Conservation (phyloP, 2,797 vertebrate genomes). For the Spinus pinus region DNA sequence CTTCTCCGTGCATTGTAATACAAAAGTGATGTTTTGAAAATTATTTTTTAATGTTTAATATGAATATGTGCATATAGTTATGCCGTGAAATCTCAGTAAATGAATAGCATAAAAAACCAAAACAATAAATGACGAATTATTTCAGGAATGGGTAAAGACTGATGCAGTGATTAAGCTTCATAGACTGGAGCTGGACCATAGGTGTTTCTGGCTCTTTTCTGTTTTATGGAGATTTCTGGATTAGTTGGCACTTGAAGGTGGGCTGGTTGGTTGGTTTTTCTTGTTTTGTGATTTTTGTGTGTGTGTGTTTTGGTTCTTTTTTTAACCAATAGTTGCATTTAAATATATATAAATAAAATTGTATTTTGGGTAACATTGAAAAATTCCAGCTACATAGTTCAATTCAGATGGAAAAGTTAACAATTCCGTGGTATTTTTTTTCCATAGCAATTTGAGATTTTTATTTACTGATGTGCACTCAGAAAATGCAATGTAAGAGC, state of each 20-base stretch:
- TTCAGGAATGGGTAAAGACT: slow-evolving; percentile 63
- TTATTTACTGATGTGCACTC: slow-evolving; percentile 60
- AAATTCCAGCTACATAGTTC: slow-evolving; percentile 49
- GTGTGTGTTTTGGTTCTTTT: neutral
- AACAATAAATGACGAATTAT: slow-evolving; percentile 48
- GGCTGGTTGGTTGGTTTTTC: neutral
- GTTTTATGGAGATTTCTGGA: slow-evolving; percentile 46
- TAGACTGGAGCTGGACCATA: slow-evolving; percentile 19
- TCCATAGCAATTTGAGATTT: slow-evolving; percentile 48
- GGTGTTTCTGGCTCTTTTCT: slow-evolving; percentile 39
- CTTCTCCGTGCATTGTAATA: slow-evolving; percentile 73
- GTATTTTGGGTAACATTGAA: slow-evolving; percentile 54
- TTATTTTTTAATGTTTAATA: slow-evolving; percentile 68
- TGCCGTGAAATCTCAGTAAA: slow-evolving; percentile 66
- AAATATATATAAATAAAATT: slow-evolving; percentile 54
- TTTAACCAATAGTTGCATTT: slow-evolving; percentile 54
- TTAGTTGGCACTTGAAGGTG: slow-evolving; percentile 61
- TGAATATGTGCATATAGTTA: slow-evolving; percentile 68
- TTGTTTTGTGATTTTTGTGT: slow-evolving; percentile 12
- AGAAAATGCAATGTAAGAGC: slow-evolving; percentile 65
- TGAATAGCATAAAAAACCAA: slow-evolving; percentile 22
- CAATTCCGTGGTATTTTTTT: slow-evolving; percentile 37
- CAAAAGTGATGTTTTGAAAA: slow-evolving; percentile 61
- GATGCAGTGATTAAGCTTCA: slow-evolving; percentile 62
- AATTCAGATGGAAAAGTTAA: slow-evolving; percentile 14